Evolutionary conservation across 2,888 invertebrate species (phyloP), one percentile per base, ranked within the genome.

Genomic region (Synanthedon vespiformis): DNA sequence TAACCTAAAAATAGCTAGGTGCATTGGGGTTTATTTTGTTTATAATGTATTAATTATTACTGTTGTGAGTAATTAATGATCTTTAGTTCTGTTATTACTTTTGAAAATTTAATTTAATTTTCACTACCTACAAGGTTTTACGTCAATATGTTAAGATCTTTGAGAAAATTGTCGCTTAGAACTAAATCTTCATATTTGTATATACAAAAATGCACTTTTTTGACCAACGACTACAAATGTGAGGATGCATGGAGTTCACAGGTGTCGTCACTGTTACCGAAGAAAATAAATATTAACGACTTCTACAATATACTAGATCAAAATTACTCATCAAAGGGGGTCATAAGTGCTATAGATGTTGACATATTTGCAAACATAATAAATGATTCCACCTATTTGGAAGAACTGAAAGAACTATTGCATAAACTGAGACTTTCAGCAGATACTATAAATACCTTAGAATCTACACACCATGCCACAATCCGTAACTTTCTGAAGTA

Each of bases 391-490:
- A 69, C 65, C 2, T 89, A 92, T 62, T 67, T 91, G 0, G 92
- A 94, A 41, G 95, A 95, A 76, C 72, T 95, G 8, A 89, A 92
- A 57, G 93, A 94, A 70, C 72, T 95, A 13, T 70, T 93, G 40
- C 88, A 92, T 70, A 92, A 91, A 69, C 85, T 96, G 53, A 85
- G 97, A 55, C 80, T 92, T 57, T 92, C 93, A 13, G 89, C 91
- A 4, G 92, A 93, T 63, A 91, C 95, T 0, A 79, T 90, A 1
- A 91, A 91, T 57, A 91, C 91, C 2, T 78, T 95, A 14, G 91
- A 93, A 4, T 96, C 96, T 0, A 96, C 96, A 3, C 89, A 91
- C 59, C 94, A 97, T 84, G 95, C 96, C 12, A 89, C 94, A 27
- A 83, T 96, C 5, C 88, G 93, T 60, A 87, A 87, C 62, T 89